Conservation (phyloP, 2,113 vertebrate species). For the Rana temporaria region DNA sequence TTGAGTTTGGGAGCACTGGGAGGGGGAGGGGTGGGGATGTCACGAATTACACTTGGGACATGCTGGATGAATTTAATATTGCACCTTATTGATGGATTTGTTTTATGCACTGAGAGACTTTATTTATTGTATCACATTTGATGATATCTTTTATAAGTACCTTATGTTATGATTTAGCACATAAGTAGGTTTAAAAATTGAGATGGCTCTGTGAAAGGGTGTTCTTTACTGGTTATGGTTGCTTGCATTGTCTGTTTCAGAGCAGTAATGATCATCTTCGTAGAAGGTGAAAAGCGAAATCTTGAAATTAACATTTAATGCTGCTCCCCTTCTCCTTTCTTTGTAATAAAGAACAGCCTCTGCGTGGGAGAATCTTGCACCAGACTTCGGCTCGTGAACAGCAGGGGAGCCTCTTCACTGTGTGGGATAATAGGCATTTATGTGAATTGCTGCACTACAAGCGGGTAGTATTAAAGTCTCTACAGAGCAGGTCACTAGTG, state of each 20-base stretch:
- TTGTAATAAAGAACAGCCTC: constrained; percentile 30
- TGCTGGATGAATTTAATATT: no score
- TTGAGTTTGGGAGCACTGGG: no score
- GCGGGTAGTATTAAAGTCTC: background rate
- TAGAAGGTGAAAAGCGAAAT: constrained; percentile 1
- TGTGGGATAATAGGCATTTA: background rate
- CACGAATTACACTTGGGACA: no score
- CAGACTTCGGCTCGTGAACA: constrained; percentile 2
- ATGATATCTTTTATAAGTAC: no score
- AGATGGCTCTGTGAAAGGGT: no score
- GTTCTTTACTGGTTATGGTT: background rate
- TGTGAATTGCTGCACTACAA: background rate
- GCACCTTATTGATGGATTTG: no score
- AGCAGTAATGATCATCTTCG: constrained; percentile 6
- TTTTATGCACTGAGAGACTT: no score
- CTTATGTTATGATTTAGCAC: no score
- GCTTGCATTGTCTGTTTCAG: background rate
- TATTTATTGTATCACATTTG: no score
- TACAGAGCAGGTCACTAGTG: background rate
- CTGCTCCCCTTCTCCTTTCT: background rate
- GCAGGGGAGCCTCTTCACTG: constrained; percentile 3
- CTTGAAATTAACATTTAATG: constrained; percentile 19
- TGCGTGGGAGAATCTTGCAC: constrained; percentile 33
- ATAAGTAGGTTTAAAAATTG: no score
- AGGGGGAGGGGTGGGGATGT: no score